phyloP scores from a whole-genome alignment of 35 echinoderm and acorn worm genomes.

The Strongylocentrotus purpuratus region DNA sequence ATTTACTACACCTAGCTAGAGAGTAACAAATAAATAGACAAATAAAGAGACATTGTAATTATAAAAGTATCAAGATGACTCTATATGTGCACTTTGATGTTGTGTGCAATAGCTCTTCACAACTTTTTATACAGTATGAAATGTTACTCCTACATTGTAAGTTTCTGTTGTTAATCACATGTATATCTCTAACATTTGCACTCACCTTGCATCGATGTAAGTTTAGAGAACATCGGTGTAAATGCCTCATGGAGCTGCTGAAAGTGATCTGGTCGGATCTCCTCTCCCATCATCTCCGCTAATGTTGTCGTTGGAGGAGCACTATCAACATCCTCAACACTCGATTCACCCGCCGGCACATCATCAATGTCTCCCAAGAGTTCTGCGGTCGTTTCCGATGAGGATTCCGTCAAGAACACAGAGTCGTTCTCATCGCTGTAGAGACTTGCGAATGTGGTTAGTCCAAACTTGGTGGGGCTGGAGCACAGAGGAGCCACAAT shows the following conservation, averaged over 20 bases:
- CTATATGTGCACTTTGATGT: too few relatives aligned
- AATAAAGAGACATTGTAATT: too few relatives aligned
- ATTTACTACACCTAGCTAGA: too few relatives aligned
- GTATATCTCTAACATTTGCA: neutral
- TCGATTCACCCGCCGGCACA: neutral
- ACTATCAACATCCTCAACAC: neutral
- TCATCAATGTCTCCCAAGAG: neutral
- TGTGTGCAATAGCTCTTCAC: too few relatives aligned
- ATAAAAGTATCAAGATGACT: too few relatives aligned
- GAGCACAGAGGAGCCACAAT: conserved; percentile 11
- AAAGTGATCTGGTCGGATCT: neutral
- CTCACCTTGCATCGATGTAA: neutral
- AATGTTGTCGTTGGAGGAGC: neutral
- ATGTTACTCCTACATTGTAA: too few relatives aligned
- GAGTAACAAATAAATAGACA: too few relatives aligned
- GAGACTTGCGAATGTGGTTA: neutral
- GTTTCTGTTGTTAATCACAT: neutral
- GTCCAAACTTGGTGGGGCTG: conserved; percentile 25
- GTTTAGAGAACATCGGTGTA: neutral
- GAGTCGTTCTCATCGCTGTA: conserved; percentile 27
- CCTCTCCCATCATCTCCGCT: conserved; percentile 14
- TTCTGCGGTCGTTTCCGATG: neutral
- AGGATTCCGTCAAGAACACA: conserved; percentile 4
- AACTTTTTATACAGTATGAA: too few relatives aligned
- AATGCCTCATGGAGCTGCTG: neutral